Evolutionary conservation across 2,113 vertebrate species (phyloP).

Genomic region (Pithys albifrons): DNA sequence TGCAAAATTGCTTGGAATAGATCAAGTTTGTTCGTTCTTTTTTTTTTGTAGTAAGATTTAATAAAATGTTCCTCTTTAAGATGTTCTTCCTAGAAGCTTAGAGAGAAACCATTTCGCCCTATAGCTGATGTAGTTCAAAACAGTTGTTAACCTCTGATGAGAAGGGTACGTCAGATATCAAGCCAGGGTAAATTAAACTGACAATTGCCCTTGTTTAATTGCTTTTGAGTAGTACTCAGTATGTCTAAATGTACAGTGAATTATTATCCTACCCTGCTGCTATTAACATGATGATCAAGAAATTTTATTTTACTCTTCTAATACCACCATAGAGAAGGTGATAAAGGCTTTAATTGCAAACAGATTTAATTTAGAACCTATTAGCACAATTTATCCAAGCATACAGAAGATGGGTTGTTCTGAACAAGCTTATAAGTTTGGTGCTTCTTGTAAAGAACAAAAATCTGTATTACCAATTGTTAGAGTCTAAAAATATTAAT

Average conservation of each 20-base stretch:
- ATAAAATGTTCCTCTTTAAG: background rate
- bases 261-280: constrained; percentile 14
- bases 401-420: background rate
- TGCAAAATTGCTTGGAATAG: background rate
- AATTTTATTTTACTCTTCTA: constrained; percentile 12
- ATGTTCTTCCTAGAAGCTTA: background rate
- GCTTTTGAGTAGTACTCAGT: constrained; percentile 39
- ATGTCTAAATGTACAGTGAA: constrained; percentile 26
- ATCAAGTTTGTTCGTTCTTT: background rate
- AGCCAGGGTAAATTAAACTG: constrained; percentile 53
- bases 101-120: background rate
- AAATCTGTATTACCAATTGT: background rate
- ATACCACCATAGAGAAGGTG: background rate
- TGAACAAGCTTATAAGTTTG: background rate
- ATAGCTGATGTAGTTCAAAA: constrained; percentile 15
- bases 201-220: constrained; percentile 60
- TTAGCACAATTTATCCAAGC: constrained; percentile 35
- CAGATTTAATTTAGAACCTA: constrained; percentile 35
- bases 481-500: background rate
- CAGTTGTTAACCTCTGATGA: constrained; percentile 47
- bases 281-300: constrained; percentile 17
- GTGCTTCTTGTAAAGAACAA: background rate
- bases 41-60: background rate
- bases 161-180: constrained; percentile 35
- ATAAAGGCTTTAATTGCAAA: constrained; percentile 62